Conservation (phyloP, 2,888 invertebrate species). For the Lagria hirta region DNA sequence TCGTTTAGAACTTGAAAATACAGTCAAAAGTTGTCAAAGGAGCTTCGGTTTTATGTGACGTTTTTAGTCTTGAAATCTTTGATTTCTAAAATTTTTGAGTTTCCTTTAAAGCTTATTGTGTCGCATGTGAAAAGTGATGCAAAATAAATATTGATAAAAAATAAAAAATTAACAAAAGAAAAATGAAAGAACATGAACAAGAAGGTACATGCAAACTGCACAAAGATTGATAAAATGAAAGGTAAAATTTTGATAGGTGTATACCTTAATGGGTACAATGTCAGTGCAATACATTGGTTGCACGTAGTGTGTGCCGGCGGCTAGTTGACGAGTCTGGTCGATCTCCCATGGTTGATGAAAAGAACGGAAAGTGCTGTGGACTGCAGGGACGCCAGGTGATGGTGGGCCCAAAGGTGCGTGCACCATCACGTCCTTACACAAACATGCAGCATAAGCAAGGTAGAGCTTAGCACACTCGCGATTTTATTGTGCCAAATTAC, state of each 20-base stretch:
- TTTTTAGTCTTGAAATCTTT: not conserved
- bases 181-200: not conserved
- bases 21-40: too few relatives aligned
- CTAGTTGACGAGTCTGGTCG: constrained; percentile 61
- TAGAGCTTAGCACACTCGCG: constrained; percentile 33
- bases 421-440: constrained; percentile 58
- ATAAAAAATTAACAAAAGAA: not conserved
- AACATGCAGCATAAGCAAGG: constrained; percentile 53
- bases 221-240: constrained; percentile 30
- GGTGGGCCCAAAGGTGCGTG: constrained; percentile 53
- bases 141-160: not conserved
- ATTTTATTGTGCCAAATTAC: constrained; percentile 5
- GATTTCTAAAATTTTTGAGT: not conserved
- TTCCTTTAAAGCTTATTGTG: not conserved
- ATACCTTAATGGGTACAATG: constrained; percentile 61
- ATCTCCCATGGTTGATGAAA: constrained; percentile 73
- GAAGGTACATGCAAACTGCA: constrained; percentile 25
- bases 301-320: constrained; percentile 50
- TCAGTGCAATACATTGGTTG: constrained; percentile 55
- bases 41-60: too few relatives aligned
- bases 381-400: constrained; percentile 52
- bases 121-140: not conserved
- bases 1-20: too few relatives aligned
- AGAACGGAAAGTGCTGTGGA: constrained; percentile 59
- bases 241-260: constrained; percentile 19